A percentile compares a stretch with the other conserved stretches of the same genome.
These are phyloP conservation scores for Bubo blakistoni DNA, from an alignment of 2,113 vertebrate species.

Conservation along the genomic window DNA sequence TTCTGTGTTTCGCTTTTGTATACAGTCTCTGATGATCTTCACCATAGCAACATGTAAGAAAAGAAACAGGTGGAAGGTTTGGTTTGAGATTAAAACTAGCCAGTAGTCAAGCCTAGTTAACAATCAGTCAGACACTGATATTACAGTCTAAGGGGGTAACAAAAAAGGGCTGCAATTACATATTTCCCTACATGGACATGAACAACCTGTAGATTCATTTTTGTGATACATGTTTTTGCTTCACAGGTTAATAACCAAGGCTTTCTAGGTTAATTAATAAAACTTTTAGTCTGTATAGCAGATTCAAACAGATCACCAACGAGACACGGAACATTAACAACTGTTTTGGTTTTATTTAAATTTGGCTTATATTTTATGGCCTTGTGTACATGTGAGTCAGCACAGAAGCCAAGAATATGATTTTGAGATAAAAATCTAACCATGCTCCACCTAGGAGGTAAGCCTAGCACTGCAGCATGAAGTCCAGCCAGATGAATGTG, in stretches of 20 bases:
- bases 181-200: neutral
- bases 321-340: neutral
- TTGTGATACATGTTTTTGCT: neutral
- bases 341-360: neutral
- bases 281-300: neutral
- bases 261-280: neutral
- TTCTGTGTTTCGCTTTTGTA: neutral
- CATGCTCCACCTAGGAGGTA: neutral
- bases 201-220: neutral
- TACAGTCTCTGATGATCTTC: slow-evolving; percentile 18
- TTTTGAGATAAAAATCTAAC: neutral
- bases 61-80: slow-evolving; percentile 28
- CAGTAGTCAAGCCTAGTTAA: neutral
- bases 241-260: neutral
- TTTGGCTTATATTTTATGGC: neutral
- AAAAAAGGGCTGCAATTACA: neutral
- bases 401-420: neutral
- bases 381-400: neutral
- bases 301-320: neutral
- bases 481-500: neutral
- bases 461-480: neutral
- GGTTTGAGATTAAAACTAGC: slow-evolving; percentile 28
- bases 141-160: neutral
- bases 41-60: neutral
- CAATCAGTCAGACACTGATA: neutral